Conservation (phyloP, 1,140 invertebrate species). For the Rhagoletis zephyria region DNA sequence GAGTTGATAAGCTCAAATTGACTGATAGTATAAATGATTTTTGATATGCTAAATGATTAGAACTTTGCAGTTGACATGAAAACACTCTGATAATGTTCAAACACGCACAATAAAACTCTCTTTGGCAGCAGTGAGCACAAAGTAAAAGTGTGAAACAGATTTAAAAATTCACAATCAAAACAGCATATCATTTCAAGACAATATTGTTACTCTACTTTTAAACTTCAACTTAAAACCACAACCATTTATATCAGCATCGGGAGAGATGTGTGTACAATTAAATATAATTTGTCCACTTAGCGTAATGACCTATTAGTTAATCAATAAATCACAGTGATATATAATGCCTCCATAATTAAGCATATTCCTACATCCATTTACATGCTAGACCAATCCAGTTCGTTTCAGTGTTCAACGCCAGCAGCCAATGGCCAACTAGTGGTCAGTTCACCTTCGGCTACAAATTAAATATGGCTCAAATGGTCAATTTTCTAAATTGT, state of each 20-base stretch:
- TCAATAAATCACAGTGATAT: conserved; percentile 41
- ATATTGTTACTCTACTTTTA: neutral
- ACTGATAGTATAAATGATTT: conserved; percentile 44
- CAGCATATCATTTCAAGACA: neutral
- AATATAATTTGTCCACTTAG: conserved; percentile 48
- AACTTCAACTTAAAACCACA: neutral
- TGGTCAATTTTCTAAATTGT: conserved; percentile 61
- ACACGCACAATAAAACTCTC: conserved; percentile 31
- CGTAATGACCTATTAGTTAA: conserved; percentile 31
- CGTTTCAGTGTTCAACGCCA: neutral
- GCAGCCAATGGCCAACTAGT: conserved; percentile 8
- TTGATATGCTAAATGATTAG: conserved; percentile 48
- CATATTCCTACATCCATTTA: conserved; percentile 38
- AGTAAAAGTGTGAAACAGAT: neutral
- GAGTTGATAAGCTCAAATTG: conserved; percentile 45
- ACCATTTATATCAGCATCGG: neutral
- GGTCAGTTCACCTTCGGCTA: conserved; percentile 52
- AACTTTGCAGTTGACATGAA: neutral
- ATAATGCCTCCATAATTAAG: conserved; percentile 16
- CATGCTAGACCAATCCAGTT: neutral
- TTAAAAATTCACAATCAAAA: neutral
- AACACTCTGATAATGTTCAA: conserved; percentile 1
- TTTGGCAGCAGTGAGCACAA: neutral
- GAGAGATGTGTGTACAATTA: conserved; percentile 33
- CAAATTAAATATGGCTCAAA: conserved; percentile 69